Conservation (phyloP, 2,113 vertebrate genomes). For the Sylvilagus bachmani region DNA sequence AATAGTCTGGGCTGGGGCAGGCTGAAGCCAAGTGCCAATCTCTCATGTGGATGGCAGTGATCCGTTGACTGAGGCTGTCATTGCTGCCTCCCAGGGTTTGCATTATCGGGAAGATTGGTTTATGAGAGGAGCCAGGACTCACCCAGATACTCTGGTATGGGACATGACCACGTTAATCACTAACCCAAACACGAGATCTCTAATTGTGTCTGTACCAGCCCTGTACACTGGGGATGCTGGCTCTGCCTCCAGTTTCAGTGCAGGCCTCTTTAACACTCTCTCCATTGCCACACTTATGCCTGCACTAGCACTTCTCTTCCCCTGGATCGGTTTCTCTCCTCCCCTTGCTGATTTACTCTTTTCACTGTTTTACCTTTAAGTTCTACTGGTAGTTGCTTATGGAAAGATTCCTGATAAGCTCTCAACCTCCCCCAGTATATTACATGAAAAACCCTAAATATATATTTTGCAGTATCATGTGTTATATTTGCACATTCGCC, state of each 20-base stretch:
- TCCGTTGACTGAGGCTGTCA: too few relatives aligned
- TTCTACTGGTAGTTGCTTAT: neutral
- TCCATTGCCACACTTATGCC: neutral
- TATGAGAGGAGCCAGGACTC: too few relatives aligned
- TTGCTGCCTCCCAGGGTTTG: too few relatives aligned
- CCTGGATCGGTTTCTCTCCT: neutral
- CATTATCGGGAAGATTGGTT: too few relatives aligned
- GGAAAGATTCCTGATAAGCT: neutral
- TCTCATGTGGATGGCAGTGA: too few relatives aligned
- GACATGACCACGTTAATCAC: too few relatives aligned
- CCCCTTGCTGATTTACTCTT: neutral
- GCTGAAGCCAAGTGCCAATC: too few relatives aligned
- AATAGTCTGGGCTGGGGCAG: too few relatives aligned
- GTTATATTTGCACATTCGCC: neutral
- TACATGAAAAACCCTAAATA: neutral
- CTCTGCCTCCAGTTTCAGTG: neutral
- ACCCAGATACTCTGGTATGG: too few relatives aligned
- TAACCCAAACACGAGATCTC: too few relatives aligned
- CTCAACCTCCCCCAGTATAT: neutral
- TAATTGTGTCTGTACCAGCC: neutral
- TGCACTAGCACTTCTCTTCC: neutral
- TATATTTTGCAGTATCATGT: neutral
- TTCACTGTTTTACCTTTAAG: neutral
- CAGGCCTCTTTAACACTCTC: neutral
- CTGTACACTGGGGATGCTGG: neutral